Percentiles rank a stretch among this genome's conserved stretches.
Evolutionary conservation across 2,797 vertebrate genomes (phyloP).

Genomic region (Petrocephalus schoutedeni): DNA sequence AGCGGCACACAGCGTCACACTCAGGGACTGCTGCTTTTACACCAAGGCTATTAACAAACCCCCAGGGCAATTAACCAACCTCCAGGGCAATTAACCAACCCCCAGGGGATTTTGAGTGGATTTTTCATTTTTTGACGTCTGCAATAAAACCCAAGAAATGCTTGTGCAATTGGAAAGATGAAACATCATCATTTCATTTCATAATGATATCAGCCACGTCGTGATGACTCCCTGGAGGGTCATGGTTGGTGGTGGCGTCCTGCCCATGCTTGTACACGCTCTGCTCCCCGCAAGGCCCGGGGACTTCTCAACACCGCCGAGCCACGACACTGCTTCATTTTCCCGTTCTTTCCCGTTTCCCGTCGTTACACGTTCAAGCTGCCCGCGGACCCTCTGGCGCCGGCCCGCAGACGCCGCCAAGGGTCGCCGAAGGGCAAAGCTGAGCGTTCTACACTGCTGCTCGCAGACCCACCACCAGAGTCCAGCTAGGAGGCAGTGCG

Average conservation of each 20-base stretch:
- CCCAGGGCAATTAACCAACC: neutral
- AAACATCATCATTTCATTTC: neutral
- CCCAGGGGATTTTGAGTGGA: neutral
- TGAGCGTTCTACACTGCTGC: neutral
- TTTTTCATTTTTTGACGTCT: too few species aligned
- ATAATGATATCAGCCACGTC: neutral
- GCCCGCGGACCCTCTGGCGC: neutral
- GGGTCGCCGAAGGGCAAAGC: neutral
- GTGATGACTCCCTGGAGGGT: neutral
- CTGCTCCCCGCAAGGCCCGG: neutral
- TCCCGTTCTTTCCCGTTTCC: neutral
- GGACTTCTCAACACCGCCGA: neutral
- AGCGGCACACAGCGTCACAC: neutral
- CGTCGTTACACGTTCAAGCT: neutral
- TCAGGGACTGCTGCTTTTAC: neutral
- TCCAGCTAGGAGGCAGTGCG: neutral
- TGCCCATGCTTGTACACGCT: neutral
- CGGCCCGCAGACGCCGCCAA: neutral
- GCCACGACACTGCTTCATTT: neutral
- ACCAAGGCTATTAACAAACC: neutral
- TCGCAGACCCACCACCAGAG: neutral
- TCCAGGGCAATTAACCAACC: too few species aligned
- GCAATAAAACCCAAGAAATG: too few species aligned
- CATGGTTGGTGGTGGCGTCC: neutral
- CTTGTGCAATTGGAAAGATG: too few species aligned